These are phyloP conservation scores for Theocolax elegans DNA, from an alignment of 1,140 invertebrate genomes.

Conservation along the genomic window DNA sequence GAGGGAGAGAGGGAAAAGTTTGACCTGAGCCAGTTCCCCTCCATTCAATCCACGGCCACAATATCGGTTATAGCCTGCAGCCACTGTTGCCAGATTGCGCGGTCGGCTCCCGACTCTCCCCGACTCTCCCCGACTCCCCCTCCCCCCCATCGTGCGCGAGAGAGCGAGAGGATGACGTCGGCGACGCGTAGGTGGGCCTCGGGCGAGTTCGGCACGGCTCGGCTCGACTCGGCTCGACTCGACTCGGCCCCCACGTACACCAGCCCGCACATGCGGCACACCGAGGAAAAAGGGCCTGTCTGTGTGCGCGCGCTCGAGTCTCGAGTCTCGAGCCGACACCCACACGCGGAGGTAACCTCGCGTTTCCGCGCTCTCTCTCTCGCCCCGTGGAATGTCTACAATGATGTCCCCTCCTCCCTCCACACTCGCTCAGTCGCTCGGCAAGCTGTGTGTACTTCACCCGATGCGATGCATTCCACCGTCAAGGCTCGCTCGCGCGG, in stretches of 20 bases:
- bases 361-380: slow-evolving; percentile 37
- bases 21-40: slow-evolving; percentile 66
- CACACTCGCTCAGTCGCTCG: not conserved
- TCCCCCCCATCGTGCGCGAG: not conserved
- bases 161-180: slow-evolving; percentile 22
- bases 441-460: slow-evolving; percentile 20
- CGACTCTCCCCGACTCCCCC: slow-evolving; percentile 19
- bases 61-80: slow-evolving; percentile 66
- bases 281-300: not conserved
- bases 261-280: too few species aligned
- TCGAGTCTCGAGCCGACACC: slow-evolving; percentile 1
- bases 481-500: slow-evolving; percentile 18
- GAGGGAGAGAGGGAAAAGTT: slow-evolving; percentile 56
- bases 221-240: too few species aligned
- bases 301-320: not conserved
- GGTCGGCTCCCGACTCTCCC: slow-evolving; percentile 31
- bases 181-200: slow-evolving; percentile 12
- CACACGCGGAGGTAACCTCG: slow-evolving; percentile 32
- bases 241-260: too few species aligned
- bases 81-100: slow-evolving; percentile 66
- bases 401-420: slow-evolving; percentile 22
- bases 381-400: slow-evolving; percentile 35
- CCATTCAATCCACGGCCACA: slow-evolving; percentile 66
- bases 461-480: slow-evolving; percentile 37
- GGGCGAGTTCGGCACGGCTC: too few species aligned